Evolutionary conservation across 1,140 invertebrate species (phyloP), one percentile per base, ranked within the genome.

Genomic region (Bombus huntii): DNA sequence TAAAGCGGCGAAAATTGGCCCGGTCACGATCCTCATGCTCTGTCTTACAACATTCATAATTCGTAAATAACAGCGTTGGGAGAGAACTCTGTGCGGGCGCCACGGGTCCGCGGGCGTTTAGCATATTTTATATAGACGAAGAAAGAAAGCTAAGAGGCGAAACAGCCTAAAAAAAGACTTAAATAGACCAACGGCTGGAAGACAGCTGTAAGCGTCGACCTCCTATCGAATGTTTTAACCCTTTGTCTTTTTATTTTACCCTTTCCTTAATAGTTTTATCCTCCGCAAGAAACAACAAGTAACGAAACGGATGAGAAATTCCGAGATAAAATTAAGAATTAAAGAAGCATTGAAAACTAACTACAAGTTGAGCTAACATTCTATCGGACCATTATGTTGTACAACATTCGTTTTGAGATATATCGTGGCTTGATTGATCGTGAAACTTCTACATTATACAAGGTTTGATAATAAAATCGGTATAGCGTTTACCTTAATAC

Each of bases 11-110:
- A 91, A 93, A 92, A 92, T 93, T 92, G 86, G 83, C 80, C 75
- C 31, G 53, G 66, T 6, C 74, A 81, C 72, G 87, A 88, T 92
- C 88, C 91, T 93, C 92, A 92, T 91, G 81, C 88, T 92, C 81
- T 75, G 76, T 91, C 91, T 92, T 90, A 83, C 90, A 94, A 92
- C 91, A 91, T 93, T 93, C 89, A 91, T 94, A 94, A 94, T 94
- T 93, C 88, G 91, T 91, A 93, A 94, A 93, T 94, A 94, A 94
- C 88, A 93, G 91, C 90, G 88, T 89, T 81, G 87, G 44, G 18
- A 18, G 78, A 44, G 74, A 25, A 71, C 71, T 75, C 68, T 62
- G 72, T 81, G 87, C 81, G 85, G 79, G 87, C 85, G 81, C 85
- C 66, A 15, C 42, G 76, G 73, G 71, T 88, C 88, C 82, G 70